Evolutionary conservation across 2,888 invertebrate genomes (phyloP).

Genomic region (Tuberolachnus salignus): DNA sequence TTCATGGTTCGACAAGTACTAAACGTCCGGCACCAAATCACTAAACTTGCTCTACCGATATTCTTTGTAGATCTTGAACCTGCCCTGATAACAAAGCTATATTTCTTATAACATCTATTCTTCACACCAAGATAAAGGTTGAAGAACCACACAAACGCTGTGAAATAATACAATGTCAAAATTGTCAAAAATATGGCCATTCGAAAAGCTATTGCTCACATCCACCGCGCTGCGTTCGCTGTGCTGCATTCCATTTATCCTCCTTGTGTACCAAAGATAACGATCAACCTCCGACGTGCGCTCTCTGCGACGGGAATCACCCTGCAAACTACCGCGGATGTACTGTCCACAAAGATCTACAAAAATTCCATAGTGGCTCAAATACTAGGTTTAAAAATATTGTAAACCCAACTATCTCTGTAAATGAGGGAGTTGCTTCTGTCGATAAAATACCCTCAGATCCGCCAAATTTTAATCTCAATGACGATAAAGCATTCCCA

Average conservation of each 20-base stretch:
- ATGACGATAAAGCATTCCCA: not conserved
- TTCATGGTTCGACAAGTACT: not conserved
- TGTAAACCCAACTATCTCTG: no score
- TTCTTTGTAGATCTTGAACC: conserved; percentile 11
- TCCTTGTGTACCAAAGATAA: not conserved
- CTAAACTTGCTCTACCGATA: not conserved
- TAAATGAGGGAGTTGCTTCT: no score
- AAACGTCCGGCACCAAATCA: not conserved
- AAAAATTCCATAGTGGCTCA: no score
- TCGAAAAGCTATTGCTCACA: not conserved
- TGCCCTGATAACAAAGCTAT: not conserved
- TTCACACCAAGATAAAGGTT: not conserved
- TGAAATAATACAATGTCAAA: not conserved
- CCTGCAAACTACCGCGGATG: not conserved
- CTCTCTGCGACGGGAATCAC: not conserved
- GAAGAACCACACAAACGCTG: no score
- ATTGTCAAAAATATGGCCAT: not conserved
- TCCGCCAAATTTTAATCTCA: no score
- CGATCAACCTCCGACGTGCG: not conserved
- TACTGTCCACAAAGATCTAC: no score
- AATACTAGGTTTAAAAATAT: no score
- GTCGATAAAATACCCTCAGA: no score
- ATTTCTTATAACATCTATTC: not conserved
- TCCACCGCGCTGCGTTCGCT: not conserved
- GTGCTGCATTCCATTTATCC: not conserved